phyloP scores from a whole-genome alignment of 2,888 invertebrate genomes.

The Gryllus longicercus region DNA sequence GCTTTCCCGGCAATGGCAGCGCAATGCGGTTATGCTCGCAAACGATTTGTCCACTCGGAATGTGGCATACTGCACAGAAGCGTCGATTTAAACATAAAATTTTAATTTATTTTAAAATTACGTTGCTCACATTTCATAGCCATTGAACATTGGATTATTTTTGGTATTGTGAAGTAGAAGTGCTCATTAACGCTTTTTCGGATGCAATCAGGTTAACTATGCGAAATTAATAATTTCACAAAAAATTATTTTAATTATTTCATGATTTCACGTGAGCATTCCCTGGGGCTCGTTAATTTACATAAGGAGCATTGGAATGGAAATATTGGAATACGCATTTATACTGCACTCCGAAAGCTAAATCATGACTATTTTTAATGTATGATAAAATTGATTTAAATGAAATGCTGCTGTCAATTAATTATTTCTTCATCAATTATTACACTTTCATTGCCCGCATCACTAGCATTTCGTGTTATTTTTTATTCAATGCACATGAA shows the following conservation, averaged over 20 bases:
- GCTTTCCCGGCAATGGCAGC: background rate
- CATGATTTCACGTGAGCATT: too few relatives aligned
- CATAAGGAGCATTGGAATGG: background rate
- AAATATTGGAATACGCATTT: background rate
- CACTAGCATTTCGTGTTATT: too few relatives aligned
- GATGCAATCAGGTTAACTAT: background rate
- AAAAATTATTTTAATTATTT: constrained; percentile 3
- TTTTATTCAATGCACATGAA: too few relatives aligned
- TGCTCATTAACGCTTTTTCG: background rate
- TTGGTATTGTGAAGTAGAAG: background rate
- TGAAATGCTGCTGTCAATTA: too few relatives aligned
- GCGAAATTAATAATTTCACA: background rate
- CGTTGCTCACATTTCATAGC: background rate
- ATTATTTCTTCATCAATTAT: too few relatives aligned
- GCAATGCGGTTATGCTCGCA: background rate
- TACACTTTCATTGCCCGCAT: too few relatives aligned
- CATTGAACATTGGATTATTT: background rate
- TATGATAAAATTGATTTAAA: too few relatives aligned
- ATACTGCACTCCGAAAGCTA: too few relatives aligned
- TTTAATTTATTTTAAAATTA: background rate
- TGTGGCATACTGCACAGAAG: too few relatives aligned
- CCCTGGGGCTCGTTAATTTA: background rate
- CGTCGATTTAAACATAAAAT: too few relatives aligned
- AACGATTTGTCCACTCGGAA: too few relatives aligned
- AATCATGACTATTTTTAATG: too few relatives aligned